Base-by-base conservation (phyloP, 2,113 vertebrate genomes). In the Indicator maculatus region DNA sequence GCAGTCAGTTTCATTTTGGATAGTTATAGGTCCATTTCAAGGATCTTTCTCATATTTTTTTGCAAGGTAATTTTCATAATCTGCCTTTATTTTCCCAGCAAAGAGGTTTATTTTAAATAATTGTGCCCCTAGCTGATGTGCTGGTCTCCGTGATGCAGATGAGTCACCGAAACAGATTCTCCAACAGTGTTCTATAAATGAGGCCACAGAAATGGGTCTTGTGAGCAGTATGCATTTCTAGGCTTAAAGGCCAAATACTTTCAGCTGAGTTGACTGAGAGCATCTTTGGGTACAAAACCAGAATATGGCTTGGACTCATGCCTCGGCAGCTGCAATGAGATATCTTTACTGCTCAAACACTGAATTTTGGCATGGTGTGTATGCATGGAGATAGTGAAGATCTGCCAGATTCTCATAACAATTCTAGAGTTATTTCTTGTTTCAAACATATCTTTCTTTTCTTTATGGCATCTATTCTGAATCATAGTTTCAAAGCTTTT, bases 381-480 rank as follows among this genome's bases (percentile, higher is more conserved):
- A 13, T 15, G 11, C 39, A 56, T 47, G 79, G 53, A 84, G 70
- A 69, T 65, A 60, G 55, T 19, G 58, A 74, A 86, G 75, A 88
- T 77, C 72, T 92, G 77, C 60, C 86, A 84, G 81, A 39, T 71
- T 83, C 60, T 77, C 38, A 71, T 47, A 60, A 3, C 5, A 23
- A 77, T 79, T 89, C 67, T 85, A 79, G 91, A 93, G 76, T 83
- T 83, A 76, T 88, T 89, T 89, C 59, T 85, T 88, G 11, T 69
- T 71, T 87, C 74, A 85, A 16, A 82, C 23, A 73, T 45, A 12
- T 80, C 27, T 86, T 79, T 71, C 41, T 83, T 74, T 90, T 87
- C 63, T 52, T 88, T 83, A 83, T 55, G 45, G 14, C 7, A 61
- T 55, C 23, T 85, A 33, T 85, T 89, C 39, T 82, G 45, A 80